phyloP scores from a whole-genome alignment of 2,888 invertebrate species.

The Nomada ferruginata region DNA sequence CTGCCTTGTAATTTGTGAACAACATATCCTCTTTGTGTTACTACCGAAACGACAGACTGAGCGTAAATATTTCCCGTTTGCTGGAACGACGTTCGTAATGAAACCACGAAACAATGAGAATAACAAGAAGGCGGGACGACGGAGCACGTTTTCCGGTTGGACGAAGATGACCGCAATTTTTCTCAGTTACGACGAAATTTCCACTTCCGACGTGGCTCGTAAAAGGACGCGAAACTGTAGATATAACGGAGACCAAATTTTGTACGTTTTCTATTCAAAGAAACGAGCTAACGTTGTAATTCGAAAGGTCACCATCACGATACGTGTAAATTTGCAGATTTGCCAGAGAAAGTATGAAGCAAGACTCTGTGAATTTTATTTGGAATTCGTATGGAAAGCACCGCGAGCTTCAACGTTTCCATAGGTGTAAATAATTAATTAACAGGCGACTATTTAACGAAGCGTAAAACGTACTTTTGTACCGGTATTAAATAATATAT shows the following conservation, averaged over 20 bases:
- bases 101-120: slow-evolving; percentile 7
- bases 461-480: slow-evolving; percentile 23
- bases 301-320: background rate
- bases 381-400: background rate
- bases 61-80: background rate
- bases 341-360: no score
- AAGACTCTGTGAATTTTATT: background rate
- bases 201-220: background rate
- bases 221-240: background rate
- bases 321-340: no score
- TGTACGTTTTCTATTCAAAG: slow-evolving; percentile 19
- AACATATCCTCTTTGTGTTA: background rate
- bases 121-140: background rate
- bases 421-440: slow-evolving; percentile 8
- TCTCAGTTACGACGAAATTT: slow-evolving; percentile 12
- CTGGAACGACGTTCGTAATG: background rate
- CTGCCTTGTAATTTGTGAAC: background rate
- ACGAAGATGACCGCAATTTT: background rate
- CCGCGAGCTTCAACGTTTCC: background rate
- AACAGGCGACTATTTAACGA: background rate
- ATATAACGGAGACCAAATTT: slow-evolving; percentile 20
- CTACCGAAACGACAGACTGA: background rate
- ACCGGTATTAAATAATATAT: background rate
- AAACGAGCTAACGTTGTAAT: background rate
- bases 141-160: background rate